phyloP scores from a whole-genome alignment of 1,140 invertebrate genomes.

The Heterodera schachtii region DNA sequence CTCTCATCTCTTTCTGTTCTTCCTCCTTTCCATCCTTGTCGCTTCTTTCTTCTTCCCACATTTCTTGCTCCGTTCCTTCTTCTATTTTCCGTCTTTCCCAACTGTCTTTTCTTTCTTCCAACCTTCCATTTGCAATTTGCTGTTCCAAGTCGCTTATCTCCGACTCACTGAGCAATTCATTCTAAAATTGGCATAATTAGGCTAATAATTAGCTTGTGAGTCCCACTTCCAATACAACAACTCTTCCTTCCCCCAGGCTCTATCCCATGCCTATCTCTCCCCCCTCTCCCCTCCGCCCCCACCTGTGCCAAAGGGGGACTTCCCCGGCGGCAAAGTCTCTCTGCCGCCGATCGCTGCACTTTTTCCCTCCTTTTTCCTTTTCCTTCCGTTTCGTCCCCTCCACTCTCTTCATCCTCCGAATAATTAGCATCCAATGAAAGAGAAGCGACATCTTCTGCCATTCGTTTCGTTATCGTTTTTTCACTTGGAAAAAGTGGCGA shows the following conservation, averaged over 20 bases:
- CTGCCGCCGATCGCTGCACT: not conserved
- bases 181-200: conserved; percentile 24
- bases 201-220: not conserved
- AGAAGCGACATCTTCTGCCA: not conserved
- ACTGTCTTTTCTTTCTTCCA: too few species aligned
- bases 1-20: not conserved
- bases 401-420: conserved; percentile 5
- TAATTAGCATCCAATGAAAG: conserved; percentile 13
- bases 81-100: not conserved
- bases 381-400: not conserved
- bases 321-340: conserved; percentile 16
- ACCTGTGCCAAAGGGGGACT: conserved; percentile 24
- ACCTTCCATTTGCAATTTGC: conserved; percentile 36
- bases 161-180: conserved; percentile 42
- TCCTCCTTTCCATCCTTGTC: not conserved
- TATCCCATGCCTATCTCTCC: not conserved
- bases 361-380: not conserved
- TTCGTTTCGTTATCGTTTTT: not conserved
- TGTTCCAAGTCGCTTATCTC: conserved; percentile 44
- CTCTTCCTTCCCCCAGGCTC: not conserved
- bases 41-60: not conserved
- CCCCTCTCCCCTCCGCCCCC: not conserved
- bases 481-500: not conserved
- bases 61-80: not conserved
- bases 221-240: too few species aligned